Evolutionary conservation across 2,797 vertebrate species (phyloP).

Genomic region (Channallabes apus): DNA sequence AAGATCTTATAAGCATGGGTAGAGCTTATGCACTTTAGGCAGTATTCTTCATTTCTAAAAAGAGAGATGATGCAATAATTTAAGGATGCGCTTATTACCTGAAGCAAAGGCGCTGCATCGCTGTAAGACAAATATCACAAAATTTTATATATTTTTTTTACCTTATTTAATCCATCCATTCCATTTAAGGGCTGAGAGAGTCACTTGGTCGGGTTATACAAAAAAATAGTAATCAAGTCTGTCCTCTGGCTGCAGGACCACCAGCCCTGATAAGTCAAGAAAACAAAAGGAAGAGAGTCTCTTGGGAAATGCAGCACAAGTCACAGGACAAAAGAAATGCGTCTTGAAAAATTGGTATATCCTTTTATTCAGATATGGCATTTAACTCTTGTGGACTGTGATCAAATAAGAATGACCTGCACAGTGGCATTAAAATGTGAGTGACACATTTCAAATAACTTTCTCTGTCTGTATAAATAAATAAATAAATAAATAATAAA

Average conservation of each 20-base stretch:
- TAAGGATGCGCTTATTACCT: background rate
- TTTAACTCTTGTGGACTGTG: constrained; percentile 5
- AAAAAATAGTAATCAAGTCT: background rate
- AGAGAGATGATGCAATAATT: constrained; percentile 21
- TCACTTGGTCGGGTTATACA: background rate
- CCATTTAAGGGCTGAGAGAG: background rate
- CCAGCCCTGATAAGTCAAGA: constrained; percentile 1
- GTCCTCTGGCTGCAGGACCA: background rate
- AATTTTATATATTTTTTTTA: background rate
- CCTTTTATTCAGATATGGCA: constrained; percentile 27
- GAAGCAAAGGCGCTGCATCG: background rate
- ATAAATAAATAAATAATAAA: constrained; percentile 30
- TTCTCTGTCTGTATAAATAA: constrained; percentile 40
- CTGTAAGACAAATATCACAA: background rate
- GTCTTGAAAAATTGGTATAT: background rate
- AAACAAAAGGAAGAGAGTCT: constrained; percentile 13
- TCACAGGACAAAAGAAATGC: background rate
- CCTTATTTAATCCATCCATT: background rate
- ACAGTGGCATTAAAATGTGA: constrained; percentile 39
- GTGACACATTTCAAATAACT: constrained; percentile 45
- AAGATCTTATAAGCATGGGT: constrained; percentile 63
- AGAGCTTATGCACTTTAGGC: constrained; percentile 60
- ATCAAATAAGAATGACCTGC: constrained; percentile 26
- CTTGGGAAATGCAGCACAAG: constrained; percentile 31
- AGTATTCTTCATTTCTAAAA: constrained; percentile 47